Evolutionary conservation across 2,888 invertebrate species (phyloP), one percentile per base, ranked within the genome.

Genomic region (Julus scanicus): DNA sequence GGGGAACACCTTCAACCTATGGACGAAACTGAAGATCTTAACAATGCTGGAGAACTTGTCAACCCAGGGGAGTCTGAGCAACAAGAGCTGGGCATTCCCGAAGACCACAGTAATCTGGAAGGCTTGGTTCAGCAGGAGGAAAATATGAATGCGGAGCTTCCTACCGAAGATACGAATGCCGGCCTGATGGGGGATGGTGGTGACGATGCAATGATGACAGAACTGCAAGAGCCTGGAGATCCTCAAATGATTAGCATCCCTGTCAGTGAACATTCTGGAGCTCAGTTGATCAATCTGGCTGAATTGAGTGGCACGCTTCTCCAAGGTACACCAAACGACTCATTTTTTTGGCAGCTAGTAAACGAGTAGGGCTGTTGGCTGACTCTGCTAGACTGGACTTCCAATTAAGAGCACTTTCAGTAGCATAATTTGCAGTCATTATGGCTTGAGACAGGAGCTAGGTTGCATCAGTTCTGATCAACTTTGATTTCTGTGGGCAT

Each of bases 41-140:
- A 86, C 88, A 87, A 90, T 37, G 88, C 90, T 44, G 90, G 90
- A 87, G 88, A 48, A 20, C 87, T 44, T 88, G 90, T 89, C 88
- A 90, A 39, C 89, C 39, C 37, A 87, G 44, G 11, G 53, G 87
- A 57, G 85, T 53, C 44, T 29, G 53, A 63, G 83, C 84, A 39
- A 13, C 86, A 44, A 86, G 48, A 48, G 29, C 86, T 49, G 0
- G 86, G 39, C 15, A 86, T 29, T 86, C 86, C 86, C n/a, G 86
- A 86, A 86, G 49, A 40, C n/a, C 15, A 9, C 15, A 49, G 49
- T 20, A 40, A 86, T 86, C 86, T 44, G 40, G 86, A 84, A 37
- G 84, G 84, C 0, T 2, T 57, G 57, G 57, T 57, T 4, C 57
- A 57, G 11, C 57, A 2, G 57, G 57, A 57, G 17, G 57, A 57